Base-by-base conservation (phyloP, 2,888 invertebrate genomes). In the Drosophila nigricruria region DNA sequence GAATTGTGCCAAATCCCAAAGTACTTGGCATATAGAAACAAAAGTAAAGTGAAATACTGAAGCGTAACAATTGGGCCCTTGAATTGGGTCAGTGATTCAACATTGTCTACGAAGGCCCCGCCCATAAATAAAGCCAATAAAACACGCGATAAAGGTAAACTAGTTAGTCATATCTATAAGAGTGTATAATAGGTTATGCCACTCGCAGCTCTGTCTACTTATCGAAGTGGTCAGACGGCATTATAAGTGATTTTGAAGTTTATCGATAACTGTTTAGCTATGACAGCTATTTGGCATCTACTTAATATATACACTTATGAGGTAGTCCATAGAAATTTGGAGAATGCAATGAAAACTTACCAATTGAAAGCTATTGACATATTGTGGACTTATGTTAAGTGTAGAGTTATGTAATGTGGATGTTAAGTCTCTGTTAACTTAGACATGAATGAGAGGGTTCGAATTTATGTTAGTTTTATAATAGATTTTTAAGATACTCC, bases 21-120 rank as follows among this genome's bases (percentile, higher is more conserved):
- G 10, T 16, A 32, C 14, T 23, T 1, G 6, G 20, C 38, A n/a
- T 47, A 18, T 12, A 50, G 25, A 57, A 67, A 71, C 66, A 49
- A 49, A 54, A 69, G 65, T 69, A 52, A 75, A 67, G 65, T 82
- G 73, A 60, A 73, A 73, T 80, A 79, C 42, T 63, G 69, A 68
- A 76, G 77, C 82, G 67, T 69, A 47, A 40, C 56, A 65, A 20
- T 30, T 69, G 50, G 56, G 34, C 43, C 50, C 57, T 56, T 68
- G 52, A 80, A 80, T 73, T 80, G 82, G 80, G 80, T 80, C 82
- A 80, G 45, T 79, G 79, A 66, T 66, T 79, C 47, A 62, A 63
- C 54, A 61, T 40, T 77, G 80, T 52, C 69, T 73, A 40, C 43
- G 25, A 70, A 53, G 78, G 59, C 56, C 61, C 58, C 47, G 53